Evolutionary conservation across 2,797 vertebrate genomes (phyloP), one percentile per base, ranked within the genome.

Genomic region (Holocentrus rufus): DNA sequence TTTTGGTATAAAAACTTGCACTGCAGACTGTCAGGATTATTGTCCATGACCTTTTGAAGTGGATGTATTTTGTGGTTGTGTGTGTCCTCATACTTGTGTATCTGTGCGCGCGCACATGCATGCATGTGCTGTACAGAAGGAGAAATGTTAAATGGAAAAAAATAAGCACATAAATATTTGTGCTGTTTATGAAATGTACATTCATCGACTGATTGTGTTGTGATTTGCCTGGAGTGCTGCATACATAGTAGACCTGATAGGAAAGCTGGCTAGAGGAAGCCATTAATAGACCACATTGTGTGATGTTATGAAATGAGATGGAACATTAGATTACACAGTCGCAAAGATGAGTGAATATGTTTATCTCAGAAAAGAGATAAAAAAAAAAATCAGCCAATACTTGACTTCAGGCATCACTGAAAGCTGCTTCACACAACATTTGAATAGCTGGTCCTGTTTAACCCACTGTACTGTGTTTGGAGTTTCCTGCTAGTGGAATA

Each of bases 1-100:
- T 72, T 49, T 53, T 39, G 23, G 65, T 23, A 50, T 58, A 54
- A 44, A 58, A 71, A 77, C 61, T 59, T 42, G 34, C 59, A 74
- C 66, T 75, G 30, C 67, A 17, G 27, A 56, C 47, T 59, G 56
- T 55, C 7, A 22, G 49, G 68, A 36, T 66, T 69, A 18, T 59
- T 50, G 63, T 31, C 72, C 46, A 31, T 42, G 25, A 79, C 57
- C 61, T 63, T 57, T 60, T 13, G 18, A 60, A 36, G 15, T 25
- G 34, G 14, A 25, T 18, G 14, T 5, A 44, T 44, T 14, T 30
- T 34, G 1, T 15, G 8, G 15, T 47, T 46, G 53, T 31, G 14
- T 30, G 52, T 15, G 42, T 46, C 13, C 22, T 30, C 22, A 31
- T 49, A 13, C n/a, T 23, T 47, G 22, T 50, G 18, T 54, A 57